Evolutionary conservation across 2,113 vertebrate genomes (phyloP).

Genomic region (Phylloscopus trochilus): DNA sequence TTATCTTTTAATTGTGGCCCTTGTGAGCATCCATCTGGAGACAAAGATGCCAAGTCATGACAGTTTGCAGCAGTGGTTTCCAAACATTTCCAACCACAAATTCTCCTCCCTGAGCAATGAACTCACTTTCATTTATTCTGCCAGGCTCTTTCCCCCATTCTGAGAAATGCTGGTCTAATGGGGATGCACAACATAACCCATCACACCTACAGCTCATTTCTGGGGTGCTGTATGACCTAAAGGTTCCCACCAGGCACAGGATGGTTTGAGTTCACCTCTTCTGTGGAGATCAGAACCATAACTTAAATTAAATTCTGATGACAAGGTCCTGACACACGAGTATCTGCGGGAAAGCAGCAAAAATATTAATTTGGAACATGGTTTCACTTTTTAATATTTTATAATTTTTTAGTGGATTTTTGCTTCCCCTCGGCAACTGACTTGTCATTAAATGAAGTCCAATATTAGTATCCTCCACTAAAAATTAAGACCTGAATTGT

Average conservation of each 20-base stretch:
- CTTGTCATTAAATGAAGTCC: neutral
- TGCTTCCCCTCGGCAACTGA: neutral
- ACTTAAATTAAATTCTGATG: neutral
- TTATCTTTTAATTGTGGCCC: neutral
- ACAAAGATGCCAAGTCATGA: neutral
- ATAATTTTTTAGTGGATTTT: neutral
- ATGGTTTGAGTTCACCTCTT: neutral
- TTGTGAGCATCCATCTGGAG: neutral
- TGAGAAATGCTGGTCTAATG: neutral
- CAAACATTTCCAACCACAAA: neutral
- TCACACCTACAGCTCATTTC: neutral
- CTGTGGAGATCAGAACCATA: neutral
- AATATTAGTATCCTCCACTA: neutral
- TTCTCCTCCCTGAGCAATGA: neutral
- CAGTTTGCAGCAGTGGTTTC: neutral
- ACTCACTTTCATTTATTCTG: neutral
- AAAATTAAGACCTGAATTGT: neutral
- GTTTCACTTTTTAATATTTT: neutral
- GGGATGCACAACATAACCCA: neutral
- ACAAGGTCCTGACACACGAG: neutral
- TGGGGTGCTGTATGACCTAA: neutral
- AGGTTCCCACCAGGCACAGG: neutral
- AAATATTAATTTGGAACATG: neutral
- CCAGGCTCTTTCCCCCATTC: neutral
- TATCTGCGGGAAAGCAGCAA: neutral